Evolutionary conservation across 2,888 invertebrate genomes (phyloP), one percentile per base, ranked within the genome.

Genomic region (Eilema sororculum): DNA sequence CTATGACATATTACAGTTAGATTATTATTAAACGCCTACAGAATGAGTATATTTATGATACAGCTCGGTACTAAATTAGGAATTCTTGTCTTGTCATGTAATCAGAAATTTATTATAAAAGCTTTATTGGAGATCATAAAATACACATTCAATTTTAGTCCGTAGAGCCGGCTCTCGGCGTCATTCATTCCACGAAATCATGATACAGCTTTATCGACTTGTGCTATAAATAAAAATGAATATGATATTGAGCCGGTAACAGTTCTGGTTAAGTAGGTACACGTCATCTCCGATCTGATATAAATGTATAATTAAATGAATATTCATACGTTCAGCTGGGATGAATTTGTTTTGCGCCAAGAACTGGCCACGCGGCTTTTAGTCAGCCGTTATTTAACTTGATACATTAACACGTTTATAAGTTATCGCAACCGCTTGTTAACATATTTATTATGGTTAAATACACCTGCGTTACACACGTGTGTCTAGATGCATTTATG

Each of bases 311-410:
- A 89, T 88, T 87, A 89, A 90, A 92, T 91, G 89, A 92, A 91
- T 92, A 93, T 93, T 93, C 90, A 92, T 90, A 89, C 84, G 89
- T 86, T 89, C 89, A 86, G 86, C 86, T 87, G 86, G 87, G 90
- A 90, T 89, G 87, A 90, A 91, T 88, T 91, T 90, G 90, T 91
- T 87, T 84, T 77, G 81, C 84, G 86, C 86, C 83, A 87, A 87
- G 88, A 91, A 90, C 90, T 90, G 89, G 91, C 89, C 86, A 89
- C 81, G 88, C 76, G 75, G 78, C 89, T 93, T 93, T 92, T 91
- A 90, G 87, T 90, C 82, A 86, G 84, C 67, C 87, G 87, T 90
- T 90, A 90, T 90, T 91, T 86, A 87, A 90, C 86, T 90, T 86
- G 80, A 78, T 86, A 30, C 87, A 87, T 86, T 89, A 82, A 83